Base-by-base conservation (phyloP, 1,140 invertebrate genomes). In the Orchesella cincta region DNA sequence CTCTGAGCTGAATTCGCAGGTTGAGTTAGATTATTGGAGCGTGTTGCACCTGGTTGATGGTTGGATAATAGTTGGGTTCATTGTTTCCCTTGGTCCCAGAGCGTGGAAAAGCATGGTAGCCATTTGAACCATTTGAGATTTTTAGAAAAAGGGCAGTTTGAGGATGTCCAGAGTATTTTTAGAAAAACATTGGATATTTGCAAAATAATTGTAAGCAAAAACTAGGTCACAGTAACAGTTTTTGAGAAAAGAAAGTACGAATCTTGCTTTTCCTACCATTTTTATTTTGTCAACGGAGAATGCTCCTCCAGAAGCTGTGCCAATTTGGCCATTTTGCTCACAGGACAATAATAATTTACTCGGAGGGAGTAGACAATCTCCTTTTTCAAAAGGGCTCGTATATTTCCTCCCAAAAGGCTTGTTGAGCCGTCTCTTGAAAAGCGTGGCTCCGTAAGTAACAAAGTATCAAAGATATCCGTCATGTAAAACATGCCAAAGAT, bases 291-390 rank as follows among this genome's bases (percentile, higher is more conserved):
- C n/a, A 20, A 18, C 1, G 28, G 36, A 28, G 5, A 75, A 73
- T 73, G 16, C 36, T 14, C 57, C 74, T 71, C 2, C 29, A 70
- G 1, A n/a, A 35, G n/a, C 31, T 67, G 26, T 16, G 12, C 54
- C 34, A 78, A 74, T 71, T 52, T 75, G 28, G 36, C 26, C 3
- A 75, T 54, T 46, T 78, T 70, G 2, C 54, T 51, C 34, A 18
- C 39, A 2, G 78, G 75, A 57, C 78, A 79, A 33, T 34, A 73
- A 26, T 73, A 64, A 33, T 28, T 39, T 23, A 35, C 52, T 31
- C 78, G 33, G 3, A 79, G 74, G 0, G 78, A 67, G 34, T 73
- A 79, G 14, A 79, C 64, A 67, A 79, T 79, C n/a, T 73, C 75
- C 16, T 79, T 72, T 20, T 36, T 52, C 18, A 79, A 46, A 62